Percentiles rank a stretch among this genome's conserved stretches.
Conservation (phyloP, 2,888 invertebrate genomes). For the Pardosa pseudoannulata region DNA sequence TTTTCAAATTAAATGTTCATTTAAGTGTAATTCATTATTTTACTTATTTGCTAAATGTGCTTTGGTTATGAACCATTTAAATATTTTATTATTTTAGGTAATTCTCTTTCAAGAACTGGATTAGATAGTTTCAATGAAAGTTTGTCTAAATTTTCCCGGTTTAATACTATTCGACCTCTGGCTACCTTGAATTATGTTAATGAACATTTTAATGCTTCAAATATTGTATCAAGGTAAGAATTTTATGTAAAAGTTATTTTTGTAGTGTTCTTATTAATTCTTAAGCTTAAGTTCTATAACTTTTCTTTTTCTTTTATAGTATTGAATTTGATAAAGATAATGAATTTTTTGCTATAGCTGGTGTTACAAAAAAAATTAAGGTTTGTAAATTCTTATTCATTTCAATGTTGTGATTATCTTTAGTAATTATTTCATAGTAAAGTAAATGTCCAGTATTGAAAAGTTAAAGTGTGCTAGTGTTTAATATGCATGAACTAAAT, state of each 20-base stretch:
- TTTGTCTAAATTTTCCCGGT: slow-evolving; percentile 89
- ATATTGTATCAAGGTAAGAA: slow-evolving; percentile 79
- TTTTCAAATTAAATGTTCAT: too few relatives aligned
- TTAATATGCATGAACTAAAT: too few relatives aligned
- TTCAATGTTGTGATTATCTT: too few relatives aligned
- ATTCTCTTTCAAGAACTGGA: slow-evolving; percentile 74
- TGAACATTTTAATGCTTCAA: slow-evolving; percentile 87
- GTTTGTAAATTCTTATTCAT: slow-evolving; percentile 78
- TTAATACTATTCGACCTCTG: slow-evolving; percentile 86
- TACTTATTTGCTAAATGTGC: background rate
- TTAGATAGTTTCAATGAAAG: slow-evolving; percentile 86
- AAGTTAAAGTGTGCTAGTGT: too few relatives aligned
- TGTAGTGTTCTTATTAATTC: too few relatives aligned
- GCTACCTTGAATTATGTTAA: slow-evolving; percentile 93
- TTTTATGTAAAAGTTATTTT: background rate
- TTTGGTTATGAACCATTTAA: too few relatives aligned
- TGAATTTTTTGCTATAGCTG: slow-evolving; percentile 96
- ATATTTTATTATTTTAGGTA: slow-evolving; percentile 45
- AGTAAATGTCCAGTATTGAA: too few relatives aligned
- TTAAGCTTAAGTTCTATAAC: too few relatives aligned
- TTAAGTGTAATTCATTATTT: too few relatives aligned
- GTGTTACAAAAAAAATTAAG: slow-evolving; percentile 95
- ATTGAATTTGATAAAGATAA: slow-evolving; percentile 98
- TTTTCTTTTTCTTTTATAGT: slow-evolving; percentile 79
- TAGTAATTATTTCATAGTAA: too few relatives aligned